These are phyloP conservation scores for Criorhina ranunculi DNA, from an alignment of 2,888 invertebrate genomes.

Conservation along the genomic window DNA sequence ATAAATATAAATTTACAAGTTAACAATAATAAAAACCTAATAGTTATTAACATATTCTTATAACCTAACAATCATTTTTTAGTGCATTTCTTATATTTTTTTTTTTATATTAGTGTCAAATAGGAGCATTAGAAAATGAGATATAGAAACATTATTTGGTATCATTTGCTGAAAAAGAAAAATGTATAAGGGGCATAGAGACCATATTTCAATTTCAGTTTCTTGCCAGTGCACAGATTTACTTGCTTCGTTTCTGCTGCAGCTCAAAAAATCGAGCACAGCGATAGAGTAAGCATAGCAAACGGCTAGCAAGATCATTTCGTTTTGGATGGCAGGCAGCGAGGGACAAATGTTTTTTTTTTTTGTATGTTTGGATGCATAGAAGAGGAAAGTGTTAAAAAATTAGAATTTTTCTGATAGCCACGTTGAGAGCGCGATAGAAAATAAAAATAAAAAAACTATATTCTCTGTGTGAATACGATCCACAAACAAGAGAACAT, in stretches of 20 bases:
- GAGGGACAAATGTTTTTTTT: constrained; percentile 44
- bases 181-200: constrained; percentile 68
- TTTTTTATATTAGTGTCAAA: constrained; percentile 58
- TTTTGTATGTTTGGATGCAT: constrained; percentile 32
- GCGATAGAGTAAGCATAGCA: constrained; percentile 31
- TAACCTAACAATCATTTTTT: constrained; percentile 71
- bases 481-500: constrained; percentile 60
- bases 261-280: constrained; percentile 68
- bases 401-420: constrained; percentile 1
- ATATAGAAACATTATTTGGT: constrained; percentile 20
- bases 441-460: constrained; percentile 38
- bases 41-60: constrained; percentile 71
- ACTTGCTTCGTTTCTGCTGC: constrained; percentile 29
- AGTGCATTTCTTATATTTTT: constrained; percentile 51
- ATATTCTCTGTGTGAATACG: constrained; percentile 38
- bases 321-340: constrained; percentile 44
- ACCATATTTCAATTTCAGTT: constrained; percentile 60
- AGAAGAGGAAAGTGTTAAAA: constrained; percentile 64
- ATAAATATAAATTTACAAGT: constrained; percentile 82
- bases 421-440: constrained; percentile 30
- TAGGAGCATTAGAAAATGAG: constrained; percentile 35
- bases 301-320: constrained; percentile 63
- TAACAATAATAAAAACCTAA: constrained; percentile 75
- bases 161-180: constrained; percentile 71
- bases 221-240: constrained; percentile 55